Base-by-base conservation (phyloP, 2,888 invertebrate species). In the Epistrophe grossulariae region DNA sequence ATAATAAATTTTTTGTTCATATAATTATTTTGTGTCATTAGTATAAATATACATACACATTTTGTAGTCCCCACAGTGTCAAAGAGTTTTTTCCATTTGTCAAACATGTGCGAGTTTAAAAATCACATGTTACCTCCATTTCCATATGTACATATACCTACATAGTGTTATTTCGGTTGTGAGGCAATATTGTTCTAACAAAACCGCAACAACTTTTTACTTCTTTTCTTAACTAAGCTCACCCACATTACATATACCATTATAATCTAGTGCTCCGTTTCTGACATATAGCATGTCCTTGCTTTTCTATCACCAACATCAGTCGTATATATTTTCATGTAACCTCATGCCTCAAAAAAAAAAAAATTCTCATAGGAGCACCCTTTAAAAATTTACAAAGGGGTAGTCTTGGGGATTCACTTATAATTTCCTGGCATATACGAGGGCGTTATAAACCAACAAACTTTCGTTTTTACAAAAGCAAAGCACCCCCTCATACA, bases 401-500 rank as follows among this genome's bases (percentile, higher is more conserved):
- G 50, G 28, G 72, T 72, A 84, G 84, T 77, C 43, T 45, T 66
- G 80, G 72, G 80, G 84, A 72, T 84, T 71, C 72, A 68, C 74
- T 81, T 81, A 81, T 85, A 70, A 81, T 81, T 78, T 74, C 24
- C 64, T 70, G 50, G 70, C 59, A 55, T 74, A 71, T 74, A 71
- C 71, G 74, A 71, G 57, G 78, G 82, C 62, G 78, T 74, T 78
- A 81, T 85, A 85, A 85, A 85, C 81, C 84, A 82, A 85, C 81
- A 85, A 85, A 82, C 85, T 85, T 85, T 85, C 84, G 73, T 73
- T 85, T 85, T 78, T 78, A 81, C 85, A 82, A 82, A 81, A 79
- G 78, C 64, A 59, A 84, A 72, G 28, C 40, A 72, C 50, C 7
- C 28, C 28, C 70, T 62, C 28, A 76, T 62, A 71, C 28, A 76